Base-by-base conservation (phyloP, 2,797 vertebrate species). In the Coilia nasus region DNA sequence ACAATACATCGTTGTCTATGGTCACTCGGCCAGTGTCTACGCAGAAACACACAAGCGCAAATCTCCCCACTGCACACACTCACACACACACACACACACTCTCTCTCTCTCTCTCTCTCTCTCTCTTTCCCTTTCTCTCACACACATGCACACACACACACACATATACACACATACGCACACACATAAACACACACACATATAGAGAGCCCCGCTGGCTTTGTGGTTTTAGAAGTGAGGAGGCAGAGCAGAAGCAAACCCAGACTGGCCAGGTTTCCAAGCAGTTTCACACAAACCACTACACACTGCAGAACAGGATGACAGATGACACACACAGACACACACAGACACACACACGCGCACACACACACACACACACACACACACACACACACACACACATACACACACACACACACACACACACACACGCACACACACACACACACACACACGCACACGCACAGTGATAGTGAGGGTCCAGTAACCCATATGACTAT, bases 191-290 rank as follows among this genome's bases (percentile, higher is more conserved):
- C 59, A n/a, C 19, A n/a, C 54, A 11, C 59, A n/a, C 21, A n/a
- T 19, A 60, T 5, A 41, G 90, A n/a, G n/a, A n/a, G n/a, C n/a
- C 91, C 91, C 88, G 86, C 89, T 86, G 88, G 90, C 90, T 90
- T 90, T 85, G 78, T 88, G 90, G 87, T 88, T 93, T 94, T 92
- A 93, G 90, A 94, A 93, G 87, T 92, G 90, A 92, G 91, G 92
- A 93, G 93, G 90, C 92, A 90, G 93, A 93, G 93, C 92, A 92
- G 93, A 94, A 95, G 88, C 92, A 93, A 93, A 35, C 86, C 88
- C 86, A 90, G 81, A 82, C 57, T 83, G 89, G 89, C 75, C 54
- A 31, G 47, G 56, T 28, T 46, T 25, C 54, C 11, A 12, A 62
- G 41, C 41, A 83, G 35, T 50, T 21, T 60, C 83, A 81, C 75